A percentile compares a stretch with the other conserved stretches of the same genome.
Evolutionary conservation across 2,888 invertebrate species (phyloP).

Genomic region (Torymus texanus): DNA sequence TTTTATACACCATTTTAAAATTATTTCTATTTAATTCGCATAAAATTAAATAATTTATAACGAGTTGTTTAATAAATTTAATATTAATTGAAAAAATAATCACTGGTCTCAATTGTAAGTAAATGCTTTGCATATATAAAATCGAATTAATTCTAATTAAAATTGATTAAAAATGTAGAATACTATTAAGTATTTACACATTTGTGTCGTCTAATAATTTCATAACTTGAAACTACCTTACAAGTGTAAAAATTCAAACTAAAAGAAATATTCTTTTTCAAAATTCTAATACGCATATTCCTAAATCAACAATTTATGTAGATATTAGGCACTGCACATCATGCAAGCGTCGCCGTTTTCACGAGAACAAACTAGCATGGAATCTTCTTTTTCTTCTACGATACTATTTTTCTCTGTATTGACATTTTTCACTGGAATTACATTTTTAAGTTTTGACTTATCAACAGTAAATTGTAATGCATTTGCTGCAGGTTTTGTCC

Average conservation of each 20-base stretch:
- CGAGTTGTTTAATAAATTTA: conserved; percentile 10
- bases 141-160: not conserved
- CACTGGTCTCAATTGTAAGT: not conserved
- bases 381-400: conserved; percentile 77
- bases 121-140: not conserved
- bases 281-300: not conserved
- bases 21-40: not conserved
- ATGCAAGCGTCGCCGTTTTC: conserved; percentile 92
- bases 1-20: not conserved
- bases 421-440: conserved; percentile 65
- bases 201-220: no score
- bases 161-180: conserved; percentile 4
- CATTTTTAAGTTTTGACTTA: conserved; percentile 80
- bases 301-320: not conserved
- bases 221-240: no score
- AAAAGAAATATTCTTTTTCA: not conserved
- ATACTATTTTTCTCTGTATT: conserved; percentile 44
- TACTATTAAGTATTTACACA: not conserved
- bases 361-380: conserved; percentile 89
- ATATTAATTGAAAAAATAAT: conserved; percentile 10
- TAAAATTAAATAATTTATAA: conserved; percentile 8
- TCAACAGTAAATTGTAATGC: conserved; percentile 99
- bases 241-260: no score
- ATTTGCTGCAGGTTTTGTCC: conserved; percentile 90
- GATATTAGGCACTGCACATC: conserved; percentile 79